Conservation (phyloP, 1,140 invertebrate species). For the Drosophila serrata region DNA sequence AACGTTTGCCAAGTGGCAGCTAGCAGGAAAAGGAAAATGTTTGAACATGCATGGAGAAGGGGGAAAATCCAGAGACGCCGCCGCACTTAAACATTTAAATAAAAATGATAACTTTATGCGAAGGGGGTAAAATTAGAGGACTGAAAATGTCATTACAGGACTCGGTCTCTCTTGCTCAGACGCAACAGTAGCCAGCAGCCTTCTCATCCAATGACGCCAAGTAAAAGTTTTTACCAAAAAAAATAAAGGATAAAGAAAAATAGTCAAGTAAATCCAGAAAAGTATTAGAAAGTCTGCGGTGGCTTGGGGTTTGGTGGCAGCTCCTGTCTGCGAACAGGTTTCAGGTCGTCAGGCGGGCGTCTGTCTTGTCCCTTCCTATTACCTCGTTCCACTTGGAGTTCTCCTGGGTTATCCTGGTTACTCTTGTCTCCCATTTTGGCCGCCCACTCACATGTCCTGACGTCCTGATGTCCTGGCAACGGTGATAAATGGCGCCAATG, state of each 20-base stretch:
- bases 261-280: slow-evolving; percentile 47
- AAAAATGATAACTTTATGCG: slow-evolving; percentile 84
- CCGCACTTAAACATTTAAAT: slow-evolving; percentile 81
- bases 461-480: slow-evolving; percentile 57
- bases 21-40: slow-evolving; percentile 49
- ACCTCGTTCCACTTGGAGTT: not conserved
- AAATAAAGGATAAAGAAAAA: slow-evolving; percentile 23
- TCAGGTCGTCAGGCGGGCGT: slow-evolving; percentile 63
- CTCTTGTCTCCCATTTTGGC: not conserved
- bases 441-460: slow-evolving; percentile 63
- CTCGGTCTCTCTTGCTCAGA: slow-evolving; percentile 38
- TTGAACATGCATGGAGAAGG: slow-evolving; percentile 24
- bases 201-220: slow-evolving; percentile 66
- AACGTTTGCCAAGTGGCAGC: slow-evolving; percentile 50
- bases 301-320: slow-evolving; percentile 27
- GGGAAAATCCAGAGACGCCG: slow-evolving; percentile 4
- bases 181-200: slow-evolving; percentile 54
- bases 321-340: slow-evolving; percentile 74
- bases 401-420: not conserved
- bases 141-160: slow-evolving; percentile 77
- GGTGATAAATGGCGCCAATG: slow-evolving; percentile 85
- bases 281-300: slow-evolving; percentile 65
- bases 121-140: slow-evolving; percentile 65
- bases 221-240: slow-evolving; percentile 69
- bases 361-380: slow-evolving; percentile 25